Percentiles rank a stretch among this genome's conserved stretches.
Evolutionary conservation across 2,888 invertebrate species (phyloP).

Genomic region (Onthophagus sagittarius): DNA sequence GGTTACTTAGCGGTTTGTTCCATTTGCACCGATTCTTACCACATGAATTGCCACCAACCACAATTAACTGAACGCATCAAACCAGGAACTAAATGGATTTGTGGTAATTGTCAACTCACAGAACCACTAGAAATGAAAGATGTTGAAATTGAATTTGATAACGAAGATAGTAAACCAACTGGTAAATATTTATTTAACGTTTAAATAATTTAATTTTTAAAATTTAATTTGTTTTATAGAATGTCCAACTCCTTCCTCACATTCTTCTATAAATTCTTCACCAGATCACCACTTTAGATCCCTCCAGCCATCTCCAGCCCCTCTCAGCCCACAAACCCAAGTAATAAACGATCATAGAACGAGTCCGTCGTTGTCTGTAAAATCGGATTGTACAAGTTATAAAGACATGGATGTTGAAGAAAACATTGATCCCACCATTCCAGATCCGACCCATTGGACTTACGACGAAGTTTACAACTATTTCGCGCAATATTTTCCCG

Average conservation of each 20-base stretch:
- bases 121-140: slow-evolving; percentile 44
- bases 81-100: slow-evolving; percentile 66
- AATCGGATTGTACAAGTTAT: slow-evolving; percentile 34
- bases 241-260: slow-evolving; percentile 17
- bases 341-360: slow-evolving; percentile 14
- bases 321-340: slow-evolving; percentile 42
- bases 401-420: slow-evolving; percentile 40
- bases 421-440: slow-evolving; percentile 63
- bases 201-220: neutral
- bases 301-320: slow-evolving; percentile 37
- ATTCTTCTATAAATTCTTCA: slow-evolving; percentile 30
- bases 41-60: slow-evolving; percentile 75
- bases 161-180: slow-evolving; percentile 21
- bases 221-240: neutral
- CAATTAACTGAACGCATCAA: slow-evolving; percentile 57
- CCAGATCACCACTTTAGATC: slow-evolving; percentile 33
- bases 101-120: slow-evolving; percentile 59
- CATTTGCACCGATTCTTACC: slow-evolving; percentile 81
- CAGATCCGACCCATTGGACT: slow-evolving; percentile 79
- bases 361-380: slow-evolving; percentile 25
- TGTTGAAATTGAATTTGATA: slow-evolving; percentile 44
- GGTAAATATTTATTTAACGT: neutral
- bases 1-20: slow-evolving; percentile 68
- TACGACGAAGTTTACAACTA: slow-evolving; percentile 78
- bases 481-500: slow-evolving; percentile 73